Evolutionary conservation across 1,140 invertebrate genomes (phyloP).

Genomic region (Zaprionus tsacasi): DNA sequence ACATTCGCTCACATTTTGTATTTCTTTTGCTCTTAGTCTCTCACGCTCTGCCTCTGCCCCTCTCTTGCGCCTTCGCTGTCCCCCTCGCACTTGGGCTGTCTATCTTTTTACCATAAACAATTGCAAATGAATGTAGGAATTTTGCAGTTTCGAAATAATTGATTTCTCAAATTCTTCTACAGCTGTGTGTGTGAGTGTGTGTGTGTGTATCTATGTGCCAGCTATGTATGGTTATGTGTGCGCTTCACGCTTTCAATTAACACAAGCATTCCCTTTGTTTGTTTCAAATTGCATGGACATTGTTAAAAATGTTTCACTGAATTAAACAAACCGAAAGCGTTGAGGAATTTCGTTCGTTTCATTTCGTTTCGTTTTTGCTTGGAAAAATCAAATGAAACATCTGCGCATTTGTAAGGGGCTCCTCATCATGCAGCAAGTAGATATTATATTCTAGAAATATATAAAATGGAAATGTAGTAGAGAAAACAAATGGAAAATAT

Average conservation of each 20-base stretch:
- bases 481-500: neutral
- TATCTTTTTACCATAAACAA: conserved; percentile 69
- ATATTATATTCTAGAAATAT: conserved; percentile 37
- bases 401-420: conserved; percentile 69
- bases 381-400: conserved; percentile 74
- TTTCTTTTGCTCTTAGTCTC: conserved; percentile 25
- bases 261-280: conserved; percentile 81
- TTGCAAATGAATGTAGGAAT: conserved; percentile 81
- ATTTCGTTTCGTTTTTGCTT: conserved; percentile 50
- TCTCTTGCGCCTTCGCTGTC: neutral
- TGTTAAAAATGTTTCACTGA: conserved; percentile 78
- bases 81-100: conserved; percentile 21
- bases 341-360: conserved; percentile 60
- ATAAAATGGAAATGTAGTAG: neutral
- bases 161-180: conserved; percentile 78
- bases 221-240: conserved; percentile 39
- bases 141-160: conserved; percentile 83
- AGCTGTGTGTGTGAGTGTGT: conserved; percentile 4
- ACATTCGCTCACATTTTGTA: conserved; percentile 58
- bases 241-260: conserved; percentile 82
- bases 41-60: conserved; percentile 15
- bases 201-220: neutral
- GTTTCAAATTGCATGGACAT: conserved; percentile 80
- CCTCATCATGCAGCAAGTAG: conserved; percentile 65
- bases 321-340: conserved; percentile 66